phyloP scores from a whole-genome alignment of 2,113 vertebrate species.

The Nematolebias whitei region DNA sequence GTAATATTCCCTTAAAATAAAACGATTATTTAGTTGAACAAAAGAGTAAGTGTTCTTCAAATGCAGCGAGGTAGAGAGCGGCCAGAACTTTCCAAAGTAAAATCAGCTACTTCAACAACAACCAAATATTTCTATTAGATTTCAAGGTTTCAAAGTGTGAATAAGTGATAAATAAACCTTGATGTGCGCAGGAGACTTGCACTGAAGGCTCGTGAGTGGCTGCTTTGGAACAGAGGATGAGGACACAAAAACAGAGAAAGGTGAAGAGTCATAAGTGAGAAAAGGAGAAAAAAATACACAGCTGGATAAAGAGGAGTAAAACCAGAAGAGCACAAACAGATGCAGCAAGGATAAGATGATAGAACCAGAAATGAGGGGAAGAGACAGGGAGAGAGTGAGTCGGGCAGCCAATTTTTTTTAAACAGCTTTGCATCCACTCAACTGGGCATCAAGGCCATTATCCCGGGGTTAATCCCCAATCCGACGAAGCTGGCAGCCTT shows the following conservation, averaged over 20 bases:
- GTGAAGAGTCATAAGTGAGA: constrained; percentile 7
- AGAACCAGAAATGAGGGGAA: constrained; percentile 41
- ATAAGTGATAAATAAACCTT: constrained; percentile 3
- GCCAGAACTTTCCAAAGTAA: constrained; percentile 21
- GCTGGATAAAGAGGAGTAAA: constrained; percentile 18
- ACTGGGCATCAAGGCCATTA: constrained; percentile 81
- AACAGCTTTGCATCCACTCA: constrained; percentile 82
- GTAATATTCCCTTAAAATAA: neutral
- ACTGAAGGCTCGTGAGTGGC: constrained; percentile 8
- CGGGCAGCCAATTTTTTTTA: constrained; percentile 79
- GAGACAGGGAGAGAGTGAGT: constrained; percentile 65
- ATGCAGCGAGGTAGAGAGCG: constrained; percentile 15
- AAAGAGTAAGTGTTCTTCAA: constrained; percentile 32
- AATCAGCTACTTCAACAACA: constrained; percentile 14
- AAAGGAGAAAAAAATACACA: neutral
- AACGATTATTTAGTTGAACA: neutral
- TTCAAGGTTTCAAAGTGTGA: constrained; percentile 19
- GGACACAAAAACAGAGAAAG: neutral
- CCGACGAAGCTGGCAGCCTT: constrained; percentile 73
- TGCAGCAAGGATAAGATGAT: constrained; percentile 28
- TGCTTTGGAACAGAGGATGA: neutral
- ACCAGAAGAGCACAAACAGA: constrained; percentile 22
- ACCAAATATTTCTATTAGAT: constrained; percentile 1
- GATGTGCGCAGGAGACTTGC: neutral
- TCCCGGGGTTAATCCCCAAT: constrained; percentile 81